Evolutionary conservation across 2,113 vertebrate species (phyloP).

Genomic region (Nyctibius bracteatus): DNA sequence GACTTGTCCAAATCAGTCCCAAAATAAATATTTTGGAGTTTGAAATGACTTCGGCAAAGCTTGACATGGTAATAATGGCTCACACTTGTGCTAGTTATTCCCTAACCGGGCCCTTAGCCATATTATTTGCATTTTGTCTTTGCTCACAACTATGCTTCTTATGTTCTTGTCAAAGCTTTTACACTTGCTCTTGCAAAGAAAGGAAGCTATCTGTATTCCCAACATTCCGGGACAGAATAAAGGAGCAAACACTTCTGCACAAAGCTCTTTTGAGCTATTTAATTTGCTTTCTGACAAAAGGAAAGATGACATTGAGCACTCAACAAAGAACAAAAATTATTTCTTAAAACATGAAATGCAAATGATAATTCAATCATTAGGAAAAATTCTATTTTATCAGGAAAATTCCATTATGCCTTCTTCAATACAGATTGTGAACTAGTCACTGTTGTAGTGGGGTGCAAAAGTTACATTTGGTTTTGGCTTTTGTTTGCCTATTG

Average conservation of each 20-base stretch:
- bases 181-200: slow-evolving; percentile 52
- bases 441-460: background rate
- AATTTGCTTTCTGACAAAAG: slow-evolving; percentile 69
- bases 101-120: background rate
- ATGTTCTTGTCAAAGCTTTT: slow-evolving; percentile 59
- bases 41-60: background rate
- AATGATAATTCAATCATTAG: slow-evolving; percentile 51
- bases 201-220: slow-evolving; percentile 63
- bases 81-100: background rate
- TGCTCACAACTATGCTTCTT: slow-evolving; percentile 53
- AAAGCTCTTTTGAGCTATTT: slow-evolving; percentile 70
- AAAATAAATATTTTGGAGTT: slow-evolving; percentile 16
- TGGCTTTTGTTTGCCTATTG: background rate
- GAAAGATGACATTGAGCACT: slow-evolving; percentile 61
- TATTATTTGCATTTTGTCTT: slow-evolving; percentile 64
- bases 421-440: background rate
- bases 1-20: background rate
- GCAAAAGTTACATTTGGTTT: background rate
- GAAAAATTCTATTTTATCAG: slow-evolving; percentile 17
- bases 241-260: slow-evolving; percentile 57
- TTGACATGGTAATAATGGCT: background rate
- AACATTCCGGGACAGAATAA: slow-evolving; percentile 60
- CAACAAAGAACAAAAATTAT: slow-evolving; percentile 56
- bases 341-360: slow-evolving; percentile 45
- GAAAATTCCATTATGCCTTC: background rate